Evolutionary conservation across 1,140 invertebrate genomes (phyloP), one percentile per base, ranked within the genome.

Genomic region (Drosophila nannoptera): DNA sequence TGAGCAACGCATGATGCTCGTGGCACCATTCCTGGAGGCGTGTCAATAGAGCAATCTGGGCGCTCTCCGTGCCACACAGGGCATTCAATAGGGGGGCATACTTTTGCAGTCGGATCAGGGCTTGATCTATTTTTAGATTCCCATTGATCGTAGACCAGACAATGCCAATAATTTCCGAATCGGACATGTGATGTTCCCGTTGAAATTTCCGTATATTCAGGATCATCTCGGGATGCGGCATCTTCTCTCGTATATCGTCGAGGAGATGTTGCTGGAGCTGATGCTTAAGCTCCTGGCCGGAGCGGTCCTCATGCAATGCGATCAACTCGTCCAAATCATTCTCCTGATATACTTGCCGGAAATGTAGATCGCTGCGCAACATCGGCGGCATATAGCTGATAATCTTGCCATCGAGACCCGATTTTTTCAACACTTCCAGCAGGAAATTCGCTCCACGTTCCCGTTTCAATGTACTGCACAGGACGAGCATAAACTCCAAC

Each of bases 101-200:
- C n/a, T 9, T 33, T 7, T 66, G 55, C 36, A 71, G 14, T 9
- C 48, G 50, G 11, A 49, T 49, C 7, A 55, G 14, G 11, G 29
- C 35, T 4, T 62, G 67, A 5, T 69, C 61, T 7, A 22, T 22
- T 22, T 7, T 43, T 2, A 9, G 4, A 2, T 14, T 43, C n/a
- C n/a, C 32, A 31, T 49, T 69, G 38, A 69, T 46, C 3, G 61
- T 59, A 12, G 58, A 52, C 64, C 63, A 72, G 11, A 72, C 63
- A 36, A 72, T 56, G 50, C 36, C 52, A 12, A 72, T 50, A 5
- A 61, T 38, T 12, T 67, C 64, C 1, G 55, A 16, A 22, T 67
- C 64, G 45, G 63, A 61, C 49, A 72, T 61, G 0, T 67, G 64
- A 43, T 60, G 48, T 11, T 68, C 31, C 0, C 54, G 40, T 9